Evolutionary conservation across 2,113 vertebrate genomes (phyloP), one percentile per base, ranked within the genome.

Genomic region (Ceratotherium simum): DNA sequence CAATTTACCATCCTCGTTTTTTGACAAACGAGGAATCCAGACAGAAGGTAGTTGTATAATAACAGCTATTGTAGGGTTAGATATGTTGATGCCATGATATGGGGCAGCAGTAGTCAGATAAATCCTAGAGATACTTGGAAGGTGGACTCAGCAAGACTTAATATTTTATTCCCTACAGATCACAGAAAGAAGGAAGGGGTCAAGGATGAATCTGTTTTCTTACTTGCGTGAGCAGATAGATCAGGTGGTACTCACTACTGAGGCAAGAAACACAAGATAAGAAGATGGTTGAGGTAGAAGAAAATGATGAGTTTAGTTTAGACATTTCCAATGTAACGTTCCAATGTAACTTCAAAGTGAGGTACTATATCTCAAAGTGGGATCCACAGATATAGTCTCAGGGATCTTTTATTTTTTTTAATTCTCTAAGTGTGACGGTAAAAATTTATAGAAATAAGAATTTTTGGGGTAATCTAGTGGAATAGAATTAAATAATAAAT

Each of bases 91-190:
- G 6, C 21, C 9, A 56, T 56, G 46, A 87, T 86, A 83, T 31
- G 7, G 9, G 11, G 20, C 5, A 94, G 31, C 27, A 83, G 8
- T 54, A 65, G 18, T 83, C 42, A 94, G 25, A 70, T 29, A 88
- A 70, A 65, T 91, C 91, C 69, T 72, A 97, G 62, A 83, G 51
- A 58, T 64, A 48, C 72, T 29, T 91, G 3, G 70, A 97, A 90
- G 6, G 1, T 62, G 42, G 39, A 60, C 17, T 87, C 27, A 81
- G 62, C 31, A 72, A 89, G 54, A 64, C n/a, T 69, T 82, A 11
- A n/a, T 73, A 9, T 51, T 94, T 65, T 36, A 46, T 67, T 95
- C n/a, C 31, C 54, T 80, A 29, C n/a, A 92, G 46, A 36, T 10
- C 8, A 60, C 33, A 95, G 65, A 89, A 8, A 60, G 12, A 62